These are phyloP conservation scores for Mesocricetus auratus DNA, from an alignment of 2,113 vertebrate species.

Conservation along the genomic window DNA sequence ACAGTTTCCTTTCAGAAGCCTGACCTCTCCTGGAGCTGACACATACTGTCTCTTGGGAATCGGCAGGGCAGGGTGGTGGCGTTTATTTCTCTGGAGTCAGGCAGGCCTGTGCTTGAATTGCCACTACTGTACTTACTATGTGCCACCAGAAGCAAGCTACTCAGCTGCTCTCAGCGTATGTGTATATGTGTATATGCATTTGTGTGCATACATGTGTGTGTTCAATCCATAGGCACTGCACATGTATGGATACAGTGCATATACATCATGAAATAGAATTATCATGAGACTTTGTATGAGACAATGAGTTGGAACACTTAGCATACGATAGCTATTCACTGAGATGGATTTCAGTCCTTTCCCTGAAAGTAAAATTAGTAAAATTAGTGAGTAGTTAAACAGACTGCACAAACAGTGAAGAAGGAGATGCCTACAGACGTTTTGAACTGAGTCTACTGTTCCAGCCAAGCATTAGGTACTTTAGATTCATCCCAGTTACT, in stretches of 20 bases:
- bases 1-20: not conserved
- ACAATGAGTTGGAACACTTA: not conserved
- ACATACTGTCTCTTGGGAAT: not conserved
- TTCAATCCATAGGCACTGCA: not conserved
- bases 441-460: not conserved
- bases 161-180: not conserved
- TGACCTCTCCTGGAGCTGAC: not conserved
- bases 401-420: not conserved
- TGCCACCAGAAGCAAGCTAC: not conserved
- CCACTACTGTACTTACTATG: not conserved
- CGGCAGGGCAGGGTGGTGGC: not conserved
- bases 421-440: not conserved
- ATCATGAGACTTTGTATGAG: not conserved
- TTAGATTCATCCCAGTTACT: constrained; percentile 12
- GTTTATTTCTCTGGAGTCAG: not conserved
- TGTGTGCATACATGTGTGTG: not conserved
- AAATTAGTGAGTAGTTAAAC: not conserved
- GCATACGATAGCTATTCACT: not conserved
- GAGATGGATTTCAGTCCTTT: not conserved
- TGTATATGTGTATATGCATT: not conserved
- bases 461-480: not conserved
- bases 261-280: not conserved
- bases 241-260: not conserved
- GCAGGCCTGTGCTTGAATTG: not conserved
- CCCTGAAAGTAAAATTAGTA: not conserved